Percentiles rank a stretch among this genome's conserved stretches.
Conservation (phyloP, 2,888 invertebrate species). For the Camponotus fellah region DNA sequence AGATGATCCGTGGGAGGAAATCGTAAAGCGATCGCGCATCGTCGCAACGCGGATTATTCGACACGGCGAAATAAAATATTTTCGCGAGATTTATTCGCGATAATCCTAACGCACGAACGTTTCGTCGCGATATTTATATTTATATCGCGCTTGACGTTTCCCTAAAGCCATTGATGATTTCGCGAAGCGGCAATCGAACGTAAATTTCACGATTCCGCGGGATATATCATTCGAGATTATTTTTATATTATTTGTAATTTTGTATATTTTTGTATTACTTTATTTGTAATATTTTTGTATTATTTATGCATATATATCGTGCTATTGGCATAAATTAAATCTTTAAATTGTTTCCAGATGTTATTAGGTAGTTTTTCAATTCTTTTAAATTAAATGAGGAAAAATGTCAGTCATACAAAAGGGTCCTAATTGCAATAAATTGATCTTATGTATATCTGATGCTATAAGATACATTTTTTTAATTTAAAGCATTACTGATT, state of each 20-base stretch:
- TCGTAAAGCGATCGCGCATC: conserved; percentile 64
- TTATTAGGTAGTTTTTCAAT: not conserved
- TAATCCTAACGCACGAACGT: not conserved
- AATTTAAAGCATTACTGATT: no score
- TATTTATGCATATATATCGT: not conserved
- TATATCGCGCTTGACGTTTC: not conserved
- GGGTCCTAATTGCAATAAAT: no score
- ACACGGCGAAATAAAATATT: conserved; percentile 17
- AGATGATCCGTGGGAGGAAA: conserved; percentile 69
- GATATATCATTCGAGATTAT: not conserved
- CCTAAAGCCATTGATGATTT: conserved; percentile 19
- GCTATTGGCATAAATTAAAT: not conserved
- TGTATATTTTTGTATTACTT: no score
- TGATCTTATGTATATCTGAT: no score
- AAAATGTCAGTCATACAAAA: not conserved
- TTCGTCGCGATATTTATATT: conserved; percentile 9
- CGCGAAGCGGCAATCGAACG: not conserved
- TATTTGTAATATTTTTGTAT: not conserved
- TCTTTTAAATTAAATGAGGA: not conserved
- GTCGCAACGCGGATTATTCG: conserved; percentile 6
- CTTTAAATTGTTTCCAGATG: not conserved
- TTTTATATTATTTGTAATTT: not conserved
- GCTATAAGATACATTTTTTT: no score
- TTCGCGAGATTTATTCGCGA: conserved; percentile 8
- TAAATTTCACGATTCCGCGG: not conserved